Percentiles rank a stretch among this genome's conserved stretches.
Evolutionary conservation across 2,888 invertebrate genomes (phyloP).

Genomic region (Rhynchonema sp.): DNA sequence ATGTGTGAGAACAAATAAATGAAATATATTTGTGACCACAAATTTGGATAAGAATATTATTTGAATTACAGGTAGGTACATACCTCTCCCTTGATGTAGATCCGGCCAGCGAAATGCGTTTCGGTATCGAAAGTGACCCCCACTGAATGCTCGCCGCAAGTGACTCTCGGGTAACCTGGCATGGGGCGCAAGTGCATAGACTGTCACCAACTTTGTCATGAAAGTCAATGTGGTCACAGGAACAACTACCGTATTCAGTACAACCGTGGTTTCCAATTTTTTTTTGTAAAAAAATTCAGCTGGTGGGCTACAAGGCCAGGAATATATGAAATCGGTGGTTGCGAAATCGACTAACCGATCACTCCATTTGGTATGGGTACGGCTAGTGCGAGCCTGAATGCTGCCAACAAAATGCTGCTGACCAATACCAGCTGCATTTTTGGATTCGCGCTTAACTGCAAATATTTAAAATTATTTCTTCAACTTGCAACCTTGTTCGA

Average conservation of each 20-base stretch:
- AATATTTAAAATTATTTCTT: too few species aligned
- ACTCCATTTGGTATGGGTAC: background rate
- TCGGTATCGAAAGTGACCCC: conserved; percentile 15
- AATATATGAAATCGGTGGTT: too few species aligned
- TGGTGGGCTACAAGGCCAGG: too few species aligned
- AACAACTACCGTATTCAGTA: background rate
- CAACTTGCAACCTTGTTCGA: too few species aligned
- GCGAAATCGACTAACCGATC: background rate
- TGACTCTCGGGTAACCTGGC: conserved; percentile 16
- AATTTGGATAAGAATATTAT: too few species aligned
- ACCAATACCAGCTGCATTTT: too few species aligned
- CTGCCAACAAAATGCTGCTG: background rate
- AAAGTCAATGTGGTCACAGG: background rate
- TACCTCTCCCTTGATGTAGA: conserved; percentile 25
- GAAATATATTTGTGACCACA: too few species aligned
- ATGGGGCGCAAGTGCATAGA: background rate
- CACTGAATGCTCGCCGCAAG: conserved; percentile 18
- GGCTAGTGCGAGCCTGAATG: too few species aligned
- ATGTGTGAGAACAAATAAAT: too few species aligned
- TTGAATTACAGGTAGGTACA: too few species aligned
- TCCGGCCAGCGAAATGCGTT: conserved; percentile 13
- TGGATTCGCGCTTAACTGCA: too few species aligned
- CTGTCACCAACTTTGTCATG: too few species aligned
- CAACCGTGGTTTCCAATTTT: background rate
- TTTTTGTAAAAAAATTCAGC: background rate